These are phyloP conservation scores for Chauna torquata DNA, from an alignment of 2,113 vertebrate genomes.

Conservation along the genomic window DNA sequence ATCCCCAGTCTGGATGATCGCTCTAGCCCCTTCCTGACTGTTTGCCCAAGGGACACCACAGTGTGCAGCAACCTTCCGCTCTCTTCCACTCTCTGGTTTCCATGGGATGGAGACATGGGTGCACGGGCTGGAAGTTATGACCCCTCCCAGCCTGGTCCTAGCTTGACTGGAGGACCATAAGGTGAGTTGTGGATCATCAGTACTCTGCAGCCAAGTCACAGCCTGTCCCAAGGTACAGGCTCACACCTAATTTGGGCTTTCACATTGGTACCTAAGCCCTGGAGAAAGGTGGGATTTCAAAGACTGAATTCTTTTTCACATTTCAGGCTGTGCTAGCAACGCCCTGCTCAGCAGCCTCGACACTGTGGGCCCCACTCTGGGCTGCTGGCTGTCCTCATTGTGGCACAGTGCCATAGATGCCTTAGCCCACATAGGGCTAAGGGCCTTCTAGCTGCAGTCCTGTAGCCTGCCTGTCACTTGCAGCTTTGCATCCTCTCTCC, in stretches of 20 bases:
- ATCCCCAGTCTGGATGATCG: neutral
- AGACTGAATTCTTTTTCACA: neutral
- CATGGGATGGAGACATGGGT: fast-evolving
- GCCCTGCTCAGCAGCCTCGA: neutral
- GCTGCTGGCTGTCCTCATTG: neutral
- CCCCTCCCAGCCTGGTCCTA: fast-evolving
- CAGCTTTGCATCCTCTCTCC: neutral
- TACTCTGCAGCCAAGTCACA: neutral
- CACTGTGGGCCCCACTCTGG: neutral
- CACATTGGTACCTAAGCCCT: neutral
- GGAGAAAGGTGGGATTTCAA: neutral
- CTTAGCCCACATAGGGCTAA: neutral
- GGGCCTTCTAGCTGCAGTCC: neutral
- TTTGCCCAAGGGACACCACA: neutral
- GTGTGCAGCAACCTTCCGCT: neutral
- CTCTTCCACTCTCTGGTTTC: neutral
- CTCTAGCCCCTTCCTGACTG: neutral
- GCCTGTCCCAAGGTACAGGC: neutral
- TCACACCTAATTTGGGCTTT: neutral
- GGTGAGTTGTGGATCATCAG: neutral
- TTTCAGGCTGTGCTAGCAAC: neutral
- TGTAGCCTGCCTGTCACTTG: neutral
- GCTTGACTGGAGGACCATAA: neutral
- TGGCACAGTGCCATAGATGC: neutral
- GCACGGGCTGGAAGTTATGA: neutral